Conservation (phyloP, 2,888 invertebrate genomes). For the Nephrotoma flavescens region DNA sequence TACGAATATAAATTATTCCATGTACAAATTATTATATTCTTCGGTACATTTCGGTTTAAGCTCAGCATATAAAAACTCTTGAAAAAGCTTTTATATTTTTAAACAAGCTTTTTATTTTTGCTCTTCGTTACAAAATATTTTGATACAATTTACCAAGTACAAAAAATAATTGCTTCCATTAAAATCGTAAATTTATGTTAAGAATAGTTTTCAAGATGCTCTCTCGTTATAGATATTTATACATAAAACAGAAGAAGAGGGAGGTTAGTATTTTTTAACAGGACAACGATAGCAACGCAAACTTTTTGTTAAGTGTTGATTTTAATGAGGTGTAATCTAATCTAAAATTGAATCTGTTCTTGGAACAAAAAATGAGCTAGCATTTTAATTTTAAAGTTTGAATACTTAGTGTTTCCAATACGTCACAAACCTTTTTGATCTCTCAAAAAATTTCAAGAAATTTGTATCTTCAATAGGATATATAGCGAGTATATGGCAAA, state of each 20-base stretch:
- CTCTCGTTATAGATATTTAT: neutral
- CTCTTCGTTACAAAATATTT: neutral
- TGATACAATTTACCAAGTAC: neutral
- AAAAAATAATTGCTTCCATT: neutral
- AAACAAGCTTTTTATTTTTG: neutral
- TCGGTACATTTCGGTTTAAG: neutral
- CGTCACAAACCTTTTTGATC: neutral
- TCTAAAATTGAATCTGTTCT: neutral
- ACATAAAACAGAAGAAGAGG: too few species aligned
- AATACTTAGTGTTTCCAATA: too few species aligned
- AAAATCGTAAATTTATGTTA: neutral
- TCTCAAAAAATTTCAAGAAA: neutral
- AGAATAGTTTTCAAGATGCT: neutral
- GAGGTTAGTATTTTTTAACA: neutral
- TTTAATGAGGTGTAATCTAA: neutral
- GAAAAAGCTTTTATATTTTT: neutral
- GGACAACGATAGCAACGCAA: neutral
- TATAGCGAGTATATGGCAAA: neutral
- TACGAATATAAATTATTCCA: neutral
- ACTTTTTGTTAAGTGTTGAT: neutral
- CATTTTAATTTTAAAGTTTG: too few species aligned
- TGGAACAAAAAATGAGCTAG: neutral
- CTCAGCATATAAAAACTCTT: neutral
- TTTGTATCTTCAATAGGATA: neutral
- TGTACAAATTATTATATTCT: neutral